Evolutionary conservation across 2,888 invertebrate species (phyloP).

Genomic region (Electrophaes corylata): DNA sequence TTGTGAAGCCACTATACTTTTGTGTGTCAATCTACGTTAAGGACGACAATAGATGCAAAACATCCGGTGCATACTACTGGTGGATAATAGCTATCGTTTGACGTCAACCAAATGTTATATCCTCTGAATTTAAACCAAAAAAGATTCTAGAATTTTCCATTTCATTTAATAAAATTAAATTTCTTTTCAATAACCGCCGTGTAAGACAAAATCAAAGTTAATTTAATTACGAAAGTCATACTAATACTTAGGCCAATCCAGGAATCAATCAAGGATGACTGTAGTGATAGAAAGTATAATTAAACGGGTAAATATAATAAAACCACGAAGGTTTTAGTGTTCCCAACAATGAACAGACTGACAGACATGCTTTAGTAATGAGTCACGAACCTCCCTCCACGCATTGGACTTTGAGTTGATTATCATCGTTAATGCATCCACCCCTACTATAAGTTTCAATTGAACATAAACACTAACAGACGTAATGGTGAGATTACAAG

Average conservation of each 20-base stretch:
- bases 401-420: conserved; percentile 36
- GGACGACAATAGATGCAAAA: conserved; percentile 49
- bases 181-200: conserved; percentile 15
- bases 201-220: conserved; percentile 4
- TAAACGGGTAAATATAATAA: conserved; percentile 8
- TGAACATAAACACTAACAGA: conserved; percentile 38
- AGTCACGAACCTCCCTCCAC: conserved; percentile 43
- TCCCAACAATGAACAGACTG: conserved; percentile 37
- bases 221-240: conserved; percentile 13
- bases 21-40: conserved; percentile 46
- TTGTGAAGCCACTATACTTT: conserved; percentile 34
- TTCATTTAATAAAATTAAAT: neutral
- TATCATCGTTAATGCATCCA: conserved; percentile 32
- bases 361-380: conserved; percentile 43
- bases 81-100: conserved; percentile 22
- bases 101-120: conserved; percentile 9
- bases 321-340: conserved; percentile 25
- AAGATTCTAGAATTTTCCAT: neutral
- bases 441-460: conserved; percentile 44
- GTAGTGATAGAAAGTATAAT: neutral
- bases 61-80: conserved; percentile 48
- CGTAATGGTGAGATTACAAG: conserved; percentile 31
- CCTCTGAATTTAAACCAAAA: neutral
- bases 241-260: neutral
- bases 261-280: conserved; percentile 9